Evolutionary conservation across 1,140 invertebrate species (phyloP), one percentile per base, ranked within the genome.

Genomic region (Apocrypta bakeri): DNA sequence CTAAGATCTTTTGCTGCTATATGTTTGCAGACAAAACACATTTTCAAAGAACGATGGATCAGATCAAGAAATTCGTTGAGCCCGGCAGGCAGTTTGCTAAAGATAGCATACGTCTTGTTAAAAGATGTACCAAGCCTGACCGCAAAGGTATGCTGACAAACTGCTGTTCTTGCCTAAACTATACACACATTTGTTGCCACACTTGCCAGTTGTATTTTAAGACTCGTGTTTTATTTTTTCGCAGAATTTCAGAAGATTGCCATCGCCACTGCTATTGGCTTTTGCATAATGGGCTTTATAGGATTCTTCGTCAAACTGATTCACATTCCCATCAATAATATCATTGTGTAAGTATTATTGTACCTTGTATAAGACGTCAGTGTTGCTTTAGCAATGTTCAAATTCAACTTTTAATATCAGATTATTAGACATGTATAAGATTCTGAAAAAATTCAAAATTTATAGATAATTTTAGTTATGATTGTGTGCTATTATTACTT

Each of bases 241-340:
- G 95, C 95, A 98, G 99, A 99, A 93, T 99, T 99, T 92, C 98
- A 99, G 91, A 99, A 99, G 93, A 99, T 99, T 91, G 99, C 99
- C 24, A 97, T 99, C 87, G 99, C 99, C 63, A 99, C 99, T 84
- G 99, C 99, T 0, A 99, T 99, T 90, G 99, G 99, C 73, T 99
- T 99, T 93, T 98, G 97, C 88, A 99, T 99, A 90, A 99, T 99
- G 99, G 99, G 99, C 71, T 99, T 99, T 92, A 99, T 99, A 92
- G 99, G 99, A 87, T 99, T 99, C 93, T 99, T 99, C 88, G 99
- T 99, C 8, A 99, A 99, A 93, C 94, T 99, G 77, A 99, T 99
- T 91, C 98, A 99, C 92, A 99, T 99, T 92, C 99, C 99, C 84
- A 99, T 99, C 93, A 99, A 99, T 93, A 99, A 99, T 92, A 99